Evolutionary conservation across 2,113 vertebrate genomes (phyloP), one percentile per base, ranked within the genome.

Genomic region (Nicator chloris): DNA sequence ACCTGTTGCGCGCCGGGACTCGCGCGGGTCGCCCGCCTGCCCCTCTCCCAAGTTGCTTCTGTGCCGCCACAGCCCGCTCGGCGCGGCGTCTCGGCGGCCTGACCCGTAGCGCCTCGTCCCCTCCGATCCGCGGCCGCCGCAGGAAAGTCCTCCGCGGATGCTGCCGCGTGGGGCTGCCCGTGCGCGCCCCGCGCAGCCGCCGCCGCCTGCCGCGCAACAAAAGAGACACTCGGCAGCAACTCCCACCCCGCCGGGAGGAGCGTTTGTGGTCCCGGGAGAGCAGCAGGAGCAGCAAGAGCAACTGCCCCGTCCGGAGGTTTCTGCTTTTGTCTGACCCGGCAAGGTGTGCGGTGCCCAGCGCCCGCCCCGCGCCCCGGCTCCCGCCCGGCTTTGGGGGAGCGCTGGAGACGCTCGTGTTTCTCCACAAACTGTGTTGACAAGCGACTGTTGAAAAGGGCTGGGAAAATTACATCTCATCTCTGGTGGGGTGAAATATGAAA

Each of bases 391-490:
- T 19, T 54, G 42, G 94, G 76, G 54, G 60, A 87, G 35, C 47
- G 63, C 85, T 45, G 51, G 63, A 88, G 91, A 83, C 83, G 80
- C 85, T 93, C 70, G 49, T 39, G 82, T 75, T 91, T 81, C 80
- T 89, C 73, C 90, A 24, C 90, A 90, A 96, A 96, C 22, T 86
- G 92, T 87, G 91, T 92, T 93, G 90, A 91, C 92, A 90, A 93
- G 89, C 76, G 49, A 66, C 47, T 44, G 94, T 93, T 95, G 80
- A 71, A 92, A 90, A 95, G 91, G 81, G 94, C 91, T 97, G 88
- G 72, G 82, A 83, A 96, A 93, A 97, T 82, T 69, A 75, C 86
- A 70, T 95, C 93, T 90, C 88, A 49, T 89, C 89, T 86, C 69
- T 70, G 96, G 86, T 73, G 92, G 94, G 87, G 77, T 39, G 92